These are phyloP conservation scores for Reinhardtius hippoglossoides DNA, from an alignment of 2,113 vertebrate species.

Conservation along the genomic window DNA sequence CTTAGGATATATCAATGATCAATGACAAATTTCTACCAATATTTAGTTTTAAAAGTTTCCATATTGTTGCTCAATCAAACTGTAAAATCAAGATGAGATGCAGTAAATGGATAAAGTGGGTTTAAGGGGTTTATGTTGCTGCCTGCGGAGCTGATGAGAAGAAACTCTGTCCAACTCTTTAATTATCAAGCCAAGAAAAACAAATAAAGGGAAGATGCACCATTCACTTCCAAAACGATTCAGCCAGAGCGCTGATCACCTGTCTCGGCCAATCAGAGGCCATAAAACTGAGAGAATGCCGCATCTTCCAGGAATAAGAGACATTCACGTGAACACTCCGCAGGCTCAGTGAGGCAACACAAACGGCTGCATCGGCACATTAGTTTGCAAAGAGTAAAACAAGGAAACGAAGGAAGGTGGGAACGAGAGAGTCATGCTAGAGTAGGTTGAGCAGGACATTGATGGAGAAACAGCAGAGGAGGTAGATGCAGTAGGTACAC, in stretches of 20 bases:
- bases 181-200: constrained; percentile 55
- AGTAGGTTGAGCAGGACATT: constrained; percentile 80
- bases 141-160: constrained; percentile 43
- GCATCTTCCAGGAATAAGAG: constrained; percentile 58
- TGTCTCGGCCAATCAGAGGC: background rate
- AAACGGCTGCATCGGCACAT: constrained; percentile 26
- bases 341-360: constrained; percentile 41
- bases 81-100: background rate
- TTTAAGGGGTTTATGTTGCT: constrained; percentile 26
- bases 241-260: background rate
- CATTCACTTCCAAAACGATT: constrained; percentile 40
- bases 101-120: background rate
- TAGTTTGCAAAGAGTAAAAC: constrained; percentile 35
- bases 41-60: constrained; percentile 12
- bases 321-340: constrained; percentile 34
- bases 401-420: constrained; percentile 21
- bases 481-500: constrained; percentile 86
- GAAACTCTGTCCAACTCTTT: constrained; percentile 25
- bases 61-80: background rate
- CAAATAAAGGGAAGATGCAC: constrained; percentile 49
- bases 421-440: constrained; percentile 75
- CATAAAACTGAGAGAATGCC: constrained; percentile 41
- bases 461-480: constrained; percentile 86
- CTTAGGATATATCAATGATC: no score
- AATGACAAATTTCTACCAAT: background rate